Evolutionary conservation across 2,797 vertebrate genomes (phyloP).

Genomic region (Danio choprae): DNA sequence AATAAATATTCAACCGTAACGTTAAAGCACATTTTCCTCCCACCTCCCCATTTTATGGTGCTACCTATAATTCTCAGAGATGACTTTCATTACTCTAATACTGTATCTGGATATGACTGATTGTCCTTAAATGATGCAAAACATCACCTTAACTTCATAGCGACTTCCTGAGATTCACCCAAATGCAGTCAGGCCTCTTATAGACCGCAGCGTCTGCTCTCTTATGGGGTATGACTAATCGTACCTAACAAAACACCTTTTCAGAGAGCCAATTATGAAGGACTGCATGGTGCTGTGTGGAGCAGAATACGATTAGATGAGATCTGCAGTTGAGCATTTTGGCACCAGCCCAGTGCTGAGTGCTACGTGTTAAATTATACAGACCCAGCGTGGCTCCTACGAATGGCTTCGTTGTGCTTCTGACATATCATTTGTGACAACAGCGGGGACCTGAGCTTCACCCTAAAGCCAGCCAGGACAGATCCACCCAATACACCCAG

Average conservation of each 20-base stretch:
- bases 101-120: neutral
- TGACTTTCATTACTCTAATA: neutral
- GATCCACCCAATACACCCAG: conserved; percentile 3
- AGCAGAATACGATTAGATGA: conserved; percentile 39
- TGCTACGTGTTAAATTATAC: conserved; percentile 59
- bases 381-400: conserved; percentile 38
- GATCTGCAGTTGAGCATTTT: conserved; percentile 44
- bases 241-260: conserved; percentile 38
- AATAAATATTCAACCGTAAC: neutral
- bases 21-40: neutral
- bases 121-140: conserved; percentile 1
- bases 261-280: conserved; percentile 34
- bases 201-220: neutral
- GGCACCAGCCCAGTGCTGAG: conserved; percentile 50
- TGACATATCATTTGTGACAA: conserved; percentile 60
- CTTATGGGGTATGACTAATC: conserved; percentile 25
- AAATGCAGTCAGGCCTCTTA: neutral
- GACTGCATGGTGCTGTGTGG: conserved; percentile 25
- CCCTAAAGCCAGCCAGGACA: conserved; percentile 22
- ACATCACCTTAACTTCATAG: neutral
- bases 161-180: neutral
- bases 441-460: conserved; percentile 47
- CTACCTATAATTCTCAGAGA: neutral
- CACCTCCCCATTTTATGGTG: neutral
- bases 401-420: conserved; percentile 41